Evolutionary conservation across 1,140 invertebrate genomes (phyloP).

Genomic region (Scylla paramamosain): DNA sequence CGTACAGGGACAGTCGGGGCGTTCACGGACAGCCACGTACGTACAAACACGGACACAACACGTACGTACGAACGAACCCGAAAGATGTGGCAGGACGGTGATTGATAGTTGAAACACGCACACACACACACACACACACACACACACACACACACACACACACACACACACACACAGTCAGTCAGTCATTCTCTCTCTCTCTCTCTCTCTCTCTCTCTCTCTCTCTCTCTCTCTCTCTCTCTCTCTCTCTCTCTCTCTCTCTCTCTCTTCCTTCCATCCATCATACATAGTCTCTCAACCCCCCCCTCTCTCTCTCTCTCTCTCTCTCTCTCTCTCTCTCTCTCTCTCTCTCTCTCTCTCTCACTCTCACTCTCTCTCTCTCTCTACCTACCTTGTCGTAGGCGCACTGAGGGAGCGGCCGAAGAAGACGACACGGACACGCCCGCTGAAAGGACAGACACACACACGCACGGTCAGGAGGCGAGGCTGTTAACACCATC

Average conservation of each 20-base stretch:
- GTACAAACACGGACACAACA: too few species aligned
- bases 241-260: not conserved
- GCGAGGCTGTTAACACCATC: not conserved
- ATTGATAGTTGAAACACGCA: too few species aligned
- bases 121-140: too few species aligned
- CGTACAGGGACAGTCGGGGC: too few species aligned
- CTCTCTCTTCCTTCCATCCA: not conserved
- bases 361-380: not conserved
- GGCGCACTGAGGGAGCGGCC: constrained; percentile 53
- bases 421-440: constrained; percentile 26
- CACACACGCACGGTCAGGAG: not conserved
- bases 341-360: constrained; percentile 29
- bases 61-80: too few species aligned
- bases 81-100: too few species aligned
- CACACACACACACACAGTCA: not conserved
- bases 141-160: not conserved
- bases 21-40: too few species aligned
- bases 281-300: not conserved
- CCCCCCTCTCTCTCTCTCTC: not conserved
- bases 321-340: not conserved
- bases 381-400: constrained; percentile 24
- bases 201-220: constrained; percentile 11
- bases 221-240: constrained; percentile 29
- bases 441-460: constrained; percentile 29
- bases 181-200: not conserved